These are phyloP conservation scores for Parotia lawesii DNA, from an alignment of 2,113 vertebrate species.

Conservation along the genomic window DNA sequence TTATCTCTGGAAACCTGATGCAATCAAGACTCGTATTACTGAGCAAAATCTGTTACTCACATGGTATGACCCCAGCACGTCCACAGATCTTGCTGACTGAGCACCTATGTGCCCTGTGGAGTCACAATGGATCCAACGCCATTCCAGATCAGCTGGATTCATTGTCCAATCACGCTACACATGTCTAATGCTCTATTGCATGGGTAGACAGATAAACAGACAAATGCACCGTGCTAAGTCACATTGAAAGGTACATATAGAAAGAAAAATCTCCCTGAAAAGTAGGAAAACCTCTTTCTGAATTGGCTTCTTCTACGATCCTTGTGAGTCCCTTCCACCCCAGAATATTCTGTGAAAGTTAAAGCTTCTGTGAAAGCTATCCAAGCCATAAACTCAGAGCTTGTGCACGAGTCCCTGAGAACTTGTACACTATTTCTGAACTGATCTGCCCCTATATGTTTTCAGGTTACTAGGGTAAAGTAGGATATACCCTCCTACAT, in stretches of 20 bases:
- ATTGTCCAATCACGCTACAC: not conserved
- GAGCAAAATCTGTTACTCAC: not conserved
- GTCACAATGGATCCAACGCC: not conserved
- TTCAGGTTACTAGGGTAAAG: not conserved
- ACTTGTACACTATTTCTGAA: not conserved
- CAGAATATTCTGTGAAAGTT: not conserved
- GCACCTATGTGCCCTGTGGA: not conserved
- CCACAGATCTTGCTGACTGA: not conserved
- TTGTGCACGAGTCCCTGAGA: not conserved
- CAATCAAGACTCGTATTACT: not conserved
- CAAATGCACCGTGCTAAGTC: fast-evolving
- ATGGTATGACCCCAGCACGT: not conserved
- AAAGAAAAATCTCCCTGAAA: not conserved
- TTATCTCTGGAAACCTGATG: not conserved
- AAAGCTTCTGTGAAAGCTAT: not conserved
- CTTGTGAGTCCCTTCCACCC: not conserved
- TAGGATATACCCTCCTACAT: not conserved
- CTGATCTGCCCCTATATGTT: not conserved
- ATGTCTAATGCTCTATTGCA: not conserved
- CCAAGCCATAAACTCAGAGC: not conserved
- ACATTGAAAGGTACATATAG: not conserved
- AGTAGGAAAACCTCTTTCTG: not conserved
- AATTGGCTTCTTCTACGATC: not conserved
- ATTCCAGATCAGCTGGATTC: not conserved
- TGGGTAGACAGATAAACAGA: not conserved